Conservation (phyloP, 2,113 vertebrate genomes). For the Stomatorhinus ivindoensis region DNA sequence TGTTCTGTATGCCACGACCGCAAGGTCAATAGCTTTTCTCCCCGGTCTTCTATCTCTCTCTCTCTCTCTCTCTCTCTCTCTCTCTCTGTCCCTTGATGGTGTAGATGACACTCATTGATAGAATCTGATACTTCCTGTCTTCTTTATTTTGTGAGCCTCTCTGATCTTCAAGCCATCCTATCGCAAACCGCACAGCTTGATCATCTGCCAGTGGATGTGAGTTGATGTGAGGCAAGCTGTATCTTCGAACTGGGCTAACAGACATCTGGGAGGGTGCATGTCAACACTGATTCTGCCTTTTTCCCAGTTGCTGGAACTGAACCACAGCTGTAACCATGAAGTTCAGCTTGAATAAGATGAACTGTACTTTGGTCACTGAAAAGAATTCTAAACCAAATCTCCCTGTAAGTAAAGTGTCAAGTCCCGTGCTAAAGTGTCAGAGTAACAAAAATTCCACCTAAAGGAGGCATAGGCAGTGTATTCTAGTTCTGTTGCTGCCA, state of each 20-base stretch:
- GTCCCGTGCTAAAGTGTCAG: neutral
- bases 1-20: neutral
- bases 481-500: neutral
- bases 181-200: neutral
- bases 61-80: neutral
- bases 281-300: neutral
- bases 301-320: neutral
- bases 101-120: neutral
- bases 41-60: neutral
- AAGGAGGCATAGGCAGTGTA: neutral
- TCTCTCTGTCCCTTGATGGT: neutral
- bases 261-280: neutral
- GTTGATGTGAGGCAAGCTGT: neutral
- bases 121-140: neutral
- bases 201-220: neutral
- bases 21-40: neutral
- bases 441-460: neutral
- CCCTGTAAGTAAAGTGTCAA: neutral
- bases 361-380: neutral
- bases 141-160: neutral
- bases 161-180: neutral
- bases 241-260: neutral
- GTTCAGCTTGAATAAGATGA: neutral
- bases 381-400: neutral
- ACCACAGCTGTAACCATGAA: neutral